These are phyloP conservation scores for Cladopsammia gracilis DNA, from an alignment of 64 coral and sea anemone genomes.

Conservation along the genomic window DNA sequence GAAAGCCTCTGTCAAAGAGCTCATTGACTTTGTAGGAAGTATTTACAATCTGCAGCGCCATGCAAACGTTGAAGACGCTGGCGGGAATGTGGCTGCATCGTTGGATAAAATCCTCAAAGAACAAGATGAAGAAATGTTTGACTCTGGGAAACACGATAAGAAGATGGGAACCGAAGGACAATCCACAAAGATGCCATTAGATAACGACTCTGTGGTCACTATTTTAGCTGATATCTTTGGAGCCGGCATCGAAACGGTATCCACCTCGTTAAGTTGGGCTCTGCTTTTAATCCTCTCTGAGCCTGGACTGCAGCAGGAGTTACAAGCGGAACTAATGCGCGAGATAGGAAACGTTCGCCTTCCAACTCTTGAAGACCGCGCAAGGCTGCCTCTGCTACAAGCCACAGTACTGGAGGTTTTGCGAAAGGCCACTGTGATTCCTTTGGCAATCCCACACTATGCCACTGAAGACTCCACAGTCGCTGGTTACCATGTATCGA, in stretches of 20 bases:
- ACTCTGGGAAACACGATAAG: not conserved
- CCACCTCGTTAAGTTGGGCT: conserved; percentile 69
- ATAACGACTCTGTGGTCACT: conserved; percentile 51
- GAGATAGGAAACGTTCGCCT: conserved; percentile 34
- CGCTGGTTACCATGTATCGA: conserved; percentile 77
- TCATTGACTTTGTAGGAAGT: conserved; percentile 45
- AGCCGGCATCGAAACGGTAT: conserved; percentile 79
- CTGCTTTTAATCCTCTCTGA: conserved; percentile 67
- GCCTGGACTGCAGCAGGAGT: conserved; percentile 52
- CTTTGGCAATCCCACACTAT: conserved; percentile 82
- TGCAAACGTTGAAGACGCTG: conserved; percentile 1
- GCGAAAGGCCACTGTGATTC: conserved; percentile 53
- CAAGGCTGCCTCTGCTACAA: conserved; percentile 71
- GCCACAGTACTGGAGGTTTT: conserved; percentile 80
- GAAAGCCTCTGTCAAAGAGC: conserved; percentile 60
- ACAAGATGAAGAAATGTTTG: conserved; percentile 4
- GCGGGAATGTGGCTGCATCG: conserved; percentile 30
- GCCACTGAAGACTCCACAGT: conserved; percentile 67
- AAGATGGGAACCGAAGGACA: not conserved
- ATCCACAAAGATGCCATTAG: not conserved
- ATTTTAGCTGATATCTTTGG: conserved; percentile 78
- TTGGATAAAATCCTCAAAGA: conserved; percentile 54
- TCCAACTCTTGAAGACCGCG: conserved; percentile 68
- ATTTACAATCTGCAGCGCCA: conserved; percentile 43
- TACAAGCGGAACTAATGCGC: conserved; percentile 68